Conservation (phyloP, 2,888 invertebrate species). For the Arctia plantaginis region DNA sequence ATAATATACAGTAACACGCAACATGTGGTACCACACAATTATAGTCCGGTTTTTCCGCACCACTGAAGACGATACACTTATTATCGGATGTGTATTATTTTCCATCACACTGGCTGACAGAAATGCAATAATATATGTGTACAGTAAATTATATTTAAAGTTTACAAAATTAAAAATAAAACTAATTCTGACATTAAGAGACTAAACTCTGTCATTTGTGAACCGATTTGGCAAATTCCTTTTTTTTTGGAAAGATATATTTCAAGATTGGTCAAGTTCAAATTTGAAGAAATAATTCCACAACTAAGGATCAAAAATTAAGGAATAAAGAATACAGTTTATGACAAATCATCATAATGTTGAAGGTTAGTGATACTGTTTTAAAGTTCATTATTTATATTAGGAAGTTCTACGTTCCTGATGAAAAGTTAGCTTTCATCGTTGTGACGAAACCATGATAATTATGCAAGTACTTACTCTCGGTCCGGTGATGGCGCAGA, state of each 20-base stretch:
- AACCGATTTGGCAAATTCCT: too few relatives aligned
- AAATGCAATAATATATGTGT: neutral
- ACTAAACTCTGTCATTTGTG: too few relatives aligned
- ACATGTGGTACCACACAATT: conserved; percentile 37
- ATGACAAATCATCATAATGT: too few relatives aligned
- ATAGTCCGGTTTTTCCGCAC: conserved; percentile 41
- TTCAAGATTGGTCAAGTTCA: too few relatives aligned
- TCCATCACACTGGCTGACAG: neutral
- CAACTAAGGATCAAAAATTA: too few relatives aligned
- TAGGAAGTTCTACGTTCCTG: neutral
- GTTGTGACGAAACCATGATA: neutral
- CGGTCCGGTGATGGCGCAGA: conserved; percentile 83
- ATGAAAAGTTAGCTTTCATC: neutral
- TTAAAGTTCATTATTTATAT: too few relatives aligned
- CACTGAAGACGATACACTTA: conserved; percentile 28
- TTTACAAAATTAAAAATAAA: neutral
- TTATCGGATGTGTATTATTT: conserved; percentile 3
- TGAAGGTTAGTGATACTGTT: too few relatives aligned
- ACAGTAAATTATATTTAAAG: neutral
- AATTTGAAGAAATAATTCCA: too few relatives aligned
- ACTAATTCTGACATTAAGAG: neutral
- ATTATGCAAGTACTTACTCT: conserved; percentile 68
- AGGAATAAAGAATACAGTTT: too few relatives aligned
- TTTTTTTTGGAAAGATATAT: too few relatives aligned
- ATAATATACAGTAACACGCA: conserved; percentile 41